Percentiles rank a stretch among this genome's conserved stretches.
phyloP scores from a whole-genome alignment of 37 sponge, comb jelly and placozoan species.

The Chondrosia reniformis region DNA sequence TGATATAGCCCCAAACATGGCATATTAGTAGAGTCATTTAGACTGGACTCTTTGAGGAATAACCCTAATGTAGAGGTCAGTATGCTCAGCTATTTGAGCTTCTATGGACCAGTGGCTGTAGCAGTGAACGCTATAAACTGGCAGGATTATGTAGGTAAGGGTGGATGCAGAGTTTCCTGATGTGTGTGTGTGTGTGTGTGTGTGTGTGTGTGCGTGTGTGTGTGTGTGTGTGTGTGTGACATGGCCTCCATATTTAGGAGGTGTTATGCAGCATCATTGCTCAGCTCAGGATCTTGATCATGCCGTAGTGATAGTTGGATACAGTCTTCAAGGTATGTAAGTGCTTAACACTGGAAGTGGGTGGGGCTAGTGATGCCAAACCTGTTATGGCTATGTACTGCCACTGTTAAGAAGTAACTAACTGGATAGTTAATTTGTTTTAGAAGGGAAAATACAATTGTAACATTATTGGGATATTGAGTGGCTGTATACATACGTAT shows the following conservation, averaged over 20 bases:
- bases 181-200: not conserved
- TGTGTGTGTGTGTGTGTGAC: not conserved
- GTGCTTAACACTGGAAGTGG: not conserved
- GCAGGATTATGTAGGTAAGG: slow-evolving; percentile 81
- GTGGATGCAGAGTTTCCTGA: not conserved
- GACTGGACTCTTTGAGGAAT: not conserved
- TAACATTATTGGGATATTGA: too few species aligned
- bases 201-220: not conserved
- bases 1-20: slow-evolving; percentile 1
- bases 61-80: not conserved
- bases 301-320: slow-evolving; percentile 83
- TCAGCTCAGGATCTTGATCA: slow-evolving; percentile 42
- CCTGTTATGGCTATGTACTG: too few species aligned
- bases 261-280: slow-evolving; percentile 85
- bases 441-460: too few species aligned
- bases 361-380: not conserved
- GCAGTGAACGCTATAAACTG: slow-evolving; percentile 74
- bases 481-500: too few species aligned
- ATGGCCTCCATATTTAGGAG: slow-evolving; percentile 36
- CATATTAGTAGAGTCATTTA: slow-evolving; percentile 6
- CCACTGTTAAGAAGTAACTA: too few species aligned
- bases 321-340: slow-evolving; percentile 44
- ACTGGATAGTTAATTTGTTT: too few species aligned
- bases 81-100: not conserved
- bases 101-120: slow-evolving; percentile 46